Evolutionary conservation across 2,797 vertebrate genomes (phyloP).

Genomic region (Hydrolagus colliei): DNA sequence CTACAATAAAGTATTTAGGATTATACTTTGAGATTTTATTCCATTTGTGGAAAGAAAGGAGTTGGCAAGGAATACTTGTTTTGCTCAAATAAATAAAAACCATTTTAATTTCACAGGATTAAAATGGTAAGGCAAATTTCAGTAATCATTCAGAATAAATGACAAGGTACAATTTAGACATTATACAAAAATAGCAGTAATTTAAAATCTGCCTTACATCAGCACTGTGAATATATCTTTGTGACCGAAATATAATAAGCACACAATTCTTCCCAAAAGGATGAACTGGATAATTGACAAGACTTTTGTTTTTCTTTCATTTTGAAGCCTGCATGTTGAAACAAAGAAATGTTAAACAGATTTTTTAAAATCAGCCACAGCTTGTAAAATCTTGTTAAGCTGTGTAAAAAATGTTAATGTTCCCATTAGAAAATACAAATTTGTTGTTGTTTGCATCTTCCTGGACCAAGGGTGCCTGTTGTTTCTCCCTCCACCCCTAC

Average conservation of each 20-base stretch:
- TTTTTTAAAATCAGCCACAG: conserved; percentile 54
- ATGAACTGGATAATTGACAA: conserved; percentile 55
- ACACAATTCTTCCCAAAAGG: conserved; percentile 54
- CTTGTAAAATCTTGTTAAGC: conserved; percentile 68
- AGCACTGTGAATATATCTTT: conserved; percentile 40
- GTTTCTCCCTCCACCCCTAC: conserved; percentile 39
- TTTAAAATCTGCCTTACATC: conserved; percentile 48
- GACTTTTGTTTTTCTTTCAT: conserved; percentile 51
- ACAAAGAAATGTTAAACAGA: conserved; percentile 70
- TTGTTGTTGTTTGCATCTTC: conserved; percentile 58
- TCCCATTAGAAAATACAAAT: conserved; percentile 58
- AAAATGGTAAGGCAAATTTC: background rate
- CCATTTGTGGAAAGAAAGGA: background rate
- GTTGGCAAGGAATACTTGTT: background rate
- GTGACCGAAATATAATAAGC: conserved; percentile 42
- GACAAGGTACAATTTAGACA: background rate
- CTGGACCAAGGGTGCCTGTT: conserved; percentile 45
- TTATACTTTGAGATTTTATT: conserved; percentile 9
- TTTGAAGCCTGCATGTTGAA: conserved; percentile 48
- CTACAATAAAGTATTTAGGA: background rate
- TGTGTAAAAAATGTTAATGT: conserved; percentile 56
- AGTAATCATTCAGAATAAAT: no score
- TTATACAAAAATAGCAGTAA: background rate
- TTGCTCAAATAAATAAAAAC: background rate
- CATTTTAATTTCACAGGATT: background rate